These are phyloP conservation scores for Platichthys flesus DNA, from an alignment of 2,113 vertebrate species.

Conservation along the genomic window DNA sequence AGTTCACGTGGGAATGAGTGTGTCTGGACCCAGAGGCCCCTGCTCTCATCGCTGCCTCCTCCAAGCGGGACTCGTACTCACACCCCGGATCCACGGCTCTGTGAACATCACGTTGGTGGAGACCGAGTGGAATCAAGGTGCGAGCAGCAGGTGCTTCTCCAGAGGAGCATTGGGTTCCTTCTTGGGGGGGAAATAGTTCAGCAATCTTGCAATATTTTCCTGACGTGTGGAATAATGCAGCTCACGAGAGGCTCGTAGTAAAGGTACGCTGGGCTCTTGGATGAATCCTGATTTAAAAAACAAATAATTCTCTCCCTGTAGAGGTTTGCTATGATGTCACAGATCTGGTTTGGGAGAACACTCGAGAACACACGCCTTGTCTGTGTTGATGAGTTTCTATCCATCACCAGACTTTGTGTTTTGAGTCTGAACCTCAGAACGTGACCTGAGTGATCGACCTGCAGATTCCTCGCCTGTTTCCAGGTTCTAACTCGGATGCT, in stretches of 20 bases:
- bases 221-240: conserved; percentile 46
- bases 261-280: conserved; percentile 21
- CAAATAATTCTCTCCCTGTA: conserved; percentile 34
- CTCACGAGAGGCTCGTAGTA: conserved; percentile 27
- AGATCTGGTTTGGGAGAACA: not conserved
- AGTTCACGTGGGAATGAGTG: conserved; percentile 44
- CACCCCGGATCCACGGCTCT: conserved; percentile 41
- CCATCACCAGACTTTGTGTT: not conserved
- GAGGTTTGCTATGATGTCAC: not conserved
- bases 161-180: conserved; percentile 14
- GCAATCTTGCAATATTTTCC: conserved; percentile 41
- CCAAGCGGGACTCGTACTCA: conserved; percentile 50
- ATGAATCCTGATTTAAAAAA: conserved; percentile 30
- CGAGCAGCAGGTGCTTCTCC: conserved; percentile 50
- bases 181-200: conserved; percentile 49
- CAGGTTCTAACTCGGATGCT: not conserved
- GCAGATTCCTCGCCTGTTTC: not conserved
- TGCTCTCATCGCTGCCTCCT: conserved; percentile 27
- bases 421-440: not conserved
- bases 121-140: conserved; percentile 19
- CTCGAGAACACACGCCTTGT: too few species aligned
- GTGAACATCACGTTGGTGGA: conserved; percentile 25
- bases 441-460: not conserved
- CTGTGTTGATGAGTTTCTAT: too few species aligned
- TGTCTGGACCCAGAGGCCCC: conserved; percentile 24